Conservation (phyloP, 2,113 vertebrate species). For the Dasyornis broadbenti region DNA sequence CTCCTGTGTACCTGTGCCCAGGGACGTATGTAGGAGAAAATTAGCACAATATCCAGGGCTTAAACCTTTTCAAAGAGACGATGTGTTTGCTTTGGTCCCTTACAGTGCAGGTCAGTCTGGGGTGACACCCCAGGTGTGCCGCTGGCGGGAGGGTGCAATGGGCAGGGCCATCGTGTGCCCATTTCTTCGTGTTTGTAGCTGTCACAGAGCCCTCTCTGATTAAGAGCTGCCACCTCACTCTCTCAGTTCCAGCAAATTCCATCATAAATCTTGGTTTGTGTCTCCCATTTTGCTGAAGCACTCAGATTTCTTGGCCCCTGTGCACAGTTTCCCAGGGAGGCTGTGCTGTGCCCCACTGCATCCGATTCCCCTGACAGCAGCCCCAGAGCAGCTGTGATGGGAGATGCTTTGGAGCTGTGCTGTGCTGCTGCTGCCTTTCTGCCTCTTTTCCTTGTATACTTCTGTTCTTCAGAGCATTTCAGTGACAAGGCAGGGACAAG, state of each 20-base stretch:
- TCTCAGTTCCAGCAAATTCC: background rate
- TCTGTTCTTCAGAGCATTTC: background rate
- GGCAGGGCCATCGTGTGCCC: rapidly evolving
- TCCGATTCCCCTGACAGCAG: background rate
- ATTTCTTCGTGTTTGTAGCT: rapidly evolving
- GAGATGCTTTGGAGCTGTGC: background rate
- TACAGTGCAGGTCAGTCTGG: background rate
- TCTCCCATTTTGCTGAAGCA: background rate
- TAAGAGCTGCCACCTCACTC: background rate
- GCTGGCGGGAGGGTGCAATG: background rate
- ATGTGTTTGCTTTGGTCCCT: background rate
- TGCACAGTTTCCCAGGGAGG: background rate
- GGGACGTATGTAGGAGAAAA: background rate
- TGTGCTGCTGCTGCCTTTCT: background rate
- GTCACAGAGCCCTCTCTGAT: background rate
- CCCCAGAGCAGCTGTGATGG: background rate
- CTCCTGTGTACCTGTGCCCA: background rate
- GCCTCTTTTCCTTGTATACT: background rate
- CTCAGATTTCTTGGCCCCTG: background rate
- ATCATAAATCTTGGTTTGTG: background rate
- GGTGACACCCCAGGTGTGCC: background rate
- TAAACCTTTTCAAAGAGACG: background rate
- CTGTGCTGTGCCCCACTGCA: background rate
- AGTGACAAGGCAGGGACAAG: background rate
- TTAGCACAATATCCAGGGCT: background rate